A percentile compares a stretch with the other conserved stretches of the same genome.
These are phyloP conservation scores for Heteropelma amictum DNA, from an alignment of 2,888 invertebrate species.

Conservation along the genomic window DNA sequence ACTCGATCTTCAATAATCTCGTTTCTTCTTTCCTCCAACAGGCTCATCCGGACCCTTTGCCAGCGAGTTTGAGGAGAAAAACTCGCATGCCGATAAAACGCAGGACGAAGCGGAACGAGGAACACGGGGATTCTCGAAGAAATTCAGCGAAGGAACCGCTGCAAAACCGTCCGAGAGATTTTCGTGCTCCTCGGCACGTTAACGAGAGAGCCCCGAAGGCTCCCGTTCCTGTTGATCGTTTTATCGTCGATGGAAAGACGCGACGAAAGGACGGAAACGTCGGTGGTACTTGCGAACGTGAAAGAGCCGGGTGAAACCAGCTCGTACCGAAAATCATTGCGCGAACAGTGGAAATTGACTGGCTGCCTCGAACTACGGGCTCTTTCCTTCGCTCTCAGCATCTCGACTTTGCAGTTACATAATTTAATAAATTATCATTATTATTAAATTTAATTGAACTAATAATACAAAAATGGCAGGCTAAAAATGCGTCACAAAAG, in stretches of 20 bases:
- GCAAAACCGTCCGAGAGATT: conserved; percentile 12
- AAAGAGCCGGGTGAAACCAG: conserved; percentile 19
- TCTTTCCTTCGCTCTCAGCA: not conserved
- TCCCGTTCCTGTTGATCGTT: not conserved
- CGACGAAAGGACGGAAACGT: not conserved
- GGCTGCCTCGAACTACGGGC: not conserved
- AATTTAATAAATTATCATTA: no score
- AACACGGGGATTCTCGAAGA: not conserved
- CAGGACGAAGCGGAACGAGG: no score
- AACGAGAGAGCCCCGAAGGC: conserved; percentile 7
- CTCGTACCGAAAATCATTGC: conserved; percentile 44
- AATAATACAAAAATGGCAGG: no score
- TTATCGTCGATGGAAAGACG: not conserved
- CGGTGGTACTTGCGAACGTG: not conserved
- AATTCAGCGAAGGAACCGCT: conserved; percentile 3
- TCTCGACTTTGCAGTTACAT: not conserved
- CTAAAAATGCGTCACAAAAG: no score
- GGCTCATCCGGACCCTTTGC: no score
- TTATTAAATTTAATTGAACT: no score
- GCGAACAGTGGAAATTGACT: not conserved
- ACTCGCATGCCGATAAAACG: not conserved
- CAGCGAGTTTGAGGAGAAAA: not conserved
- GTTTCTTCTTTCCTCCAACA: not conserved
- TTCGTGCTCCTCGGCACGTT: not conserved
- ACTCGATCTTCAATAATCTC: not conserved